A percentile compares a stretch with the other conserved stretches of the same genome.
These are phyloP conservation scores for Argynnis bischoffii DNA, from an alignment of 2,888 invertebrate species.

Conservation along the genomic window DNA sequence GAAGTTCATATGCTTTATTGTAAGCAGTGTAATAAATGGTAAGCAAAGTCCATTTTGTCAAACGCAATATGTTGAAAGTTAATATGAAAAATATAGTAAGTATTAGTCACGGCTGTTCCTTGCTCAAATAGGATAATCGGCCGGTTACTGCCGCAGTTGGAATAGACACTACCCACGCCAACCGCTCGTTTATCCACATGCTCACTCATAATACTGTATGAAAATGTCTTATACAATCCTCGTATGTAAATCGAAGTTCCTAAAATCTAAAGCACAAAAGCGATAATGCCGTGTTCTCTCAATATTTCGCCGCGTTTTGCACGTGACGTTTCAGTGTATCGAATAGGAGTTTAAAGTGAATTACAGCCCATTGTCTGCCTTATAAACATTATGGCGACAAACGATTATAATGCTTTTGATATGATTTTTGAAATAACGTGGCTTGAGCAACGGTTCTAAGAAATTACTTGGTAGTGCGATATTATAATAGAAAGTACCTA, in stretches of 20 bases:
- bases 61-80: constrained; percentile 41
- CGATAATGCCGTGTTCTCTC: not conserved
- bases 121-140: constrained; percentile 75
- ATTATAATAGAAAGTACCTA: not conserved
- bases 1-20: not conserved
- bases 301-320: constrained; percentile 5
- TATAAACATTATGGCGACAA: constrained; percentile 23
- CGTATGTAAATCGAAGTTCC: constrained; percentile 17
- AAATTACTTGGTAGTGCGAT: not conserved
- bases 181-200: constrained; percentile 74
- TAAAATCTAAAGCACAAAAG: constrained; percentile 1
- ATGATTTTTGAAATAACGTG: not conserved
- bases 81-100: constrained; percentile 61
- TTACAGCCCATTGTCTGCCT: constrained; percentile 31
- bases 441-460: not conserved
- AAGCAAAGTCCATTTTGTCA: constrained; percentile 7
- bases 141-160: constrained; percentile 69
- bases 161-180: constrained; percentile 79
- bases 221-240: constrained; percentile 17
- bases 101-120: constrained; percentile 68
- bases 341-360: constrained; percentile 36
- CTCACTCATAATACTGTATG: constrained; percentile 34
- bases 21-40: not conserved
- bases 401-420: constrained; percentile 24
- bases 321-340: constrained; percentile 30